Conservation (phyloP, 2,888 invertebrate species). For the Blastobasis lacticolella region DNA sequence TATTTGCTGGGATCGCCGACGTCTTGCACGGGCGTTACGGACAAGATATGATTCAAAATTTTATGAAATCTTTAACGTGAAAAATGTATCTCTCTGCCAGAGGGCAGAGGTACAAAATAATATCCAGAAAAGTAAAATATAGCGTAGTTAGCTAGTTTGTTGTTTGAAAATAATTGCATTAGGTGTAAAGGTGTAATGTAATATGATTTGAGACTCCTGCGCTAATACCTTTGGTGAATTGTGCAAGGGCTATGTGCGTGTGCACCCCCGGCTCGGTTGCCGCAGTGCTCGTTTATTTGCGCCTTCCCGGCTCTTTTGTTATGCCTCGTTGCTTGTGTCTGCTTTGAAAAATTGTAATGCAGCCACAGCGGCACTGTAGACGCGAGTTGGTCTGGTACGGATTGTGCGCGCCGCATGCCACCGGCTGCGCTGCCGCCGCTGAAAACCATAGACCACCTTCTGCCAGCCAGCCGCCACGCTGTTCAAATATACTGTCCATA, state of each 20-base stretch:
- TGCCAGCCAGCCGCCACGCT: too few species aligned
- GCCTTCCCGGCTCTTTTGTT: slow-evolving; percentile 70
- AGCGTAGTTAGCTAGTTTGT: too few species aligned
- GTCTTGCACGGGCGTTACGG: slow-evolving; percentile 10
- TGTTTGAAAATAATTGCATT: too few species aligned
- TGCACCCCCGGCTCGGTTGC: slow-evolving; percentile 36
- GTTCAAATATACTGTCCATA: too few species aligned
- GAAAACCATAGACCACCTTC: slow-evolving; percentile 16
- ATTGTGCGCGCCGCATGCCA: slow-evolving; percentile 44
- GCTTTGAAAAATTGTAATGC: slow-evolving; percentile 71
- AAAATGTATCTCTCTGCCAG: neutral
- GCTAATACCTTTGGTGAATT: slow-evolving; percentile 1
- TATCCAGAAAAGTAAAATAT: too few species aligned
- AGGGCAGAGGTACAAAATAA: neutral
- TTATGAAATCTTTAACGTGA: neutral
- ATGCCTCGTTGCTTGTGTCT: slow-evolving; percentile 64
- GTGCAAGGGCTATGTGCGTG: slow-evolving; percentile 26
- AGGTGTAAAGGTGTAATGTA: neutral
- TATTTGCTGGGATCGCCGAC: slow-evolving; percentile 24
- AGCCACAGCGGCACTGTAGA: slow-evolving; percentile 49
- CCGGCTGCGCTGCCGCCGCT: slow-evolving; percentile 4
- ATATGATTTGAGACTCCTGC: neutral
- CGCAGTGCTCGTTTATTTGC: slow-evolving; percentile 67
- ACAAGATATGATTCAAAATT: slow-evolving; percentile 4
- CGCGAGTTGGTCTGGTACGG: slow-evolving; percentile 38